phyloP scores from a whole-genome alignment of 2,797 vertebrate species.

The Falco columbarius region DNA sequence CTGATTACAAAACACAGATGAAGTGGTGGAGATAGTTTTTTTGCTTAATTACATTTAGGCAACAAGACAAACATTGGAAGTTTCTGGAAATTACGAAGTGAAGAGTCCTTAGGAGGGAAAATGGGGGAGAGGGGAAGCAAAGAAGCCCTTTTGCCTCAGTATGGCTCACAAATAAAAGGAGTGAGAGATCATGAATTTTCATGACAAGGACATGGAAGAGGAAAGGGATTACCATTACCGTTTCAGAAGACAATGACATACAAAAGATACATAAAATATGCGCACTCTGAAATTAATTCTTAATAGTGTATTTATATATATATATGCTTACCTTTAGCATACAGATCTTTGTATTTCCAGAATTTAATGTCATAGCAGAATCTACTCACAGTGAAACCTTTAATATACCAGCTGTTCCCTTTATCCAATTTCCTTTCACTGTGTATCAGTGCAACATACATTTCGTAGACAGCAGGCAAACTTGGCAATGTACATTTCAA shows the following conservation, averaged over 20 bases:
- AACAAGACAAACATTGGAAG: not conserved
- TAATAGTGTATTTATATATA: not conserved
- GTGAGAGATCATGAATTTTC: not conserved
- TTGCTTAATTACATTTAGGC: not conserved
- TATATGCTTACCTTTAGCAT: not conserved
- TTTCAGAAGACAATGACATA: not conserved
- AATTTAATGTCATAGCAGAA: slow-evolving; percentile 14
- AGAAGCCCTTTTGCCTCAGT: not conserved
- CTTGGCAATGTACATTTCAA: slow-evolving; percentile 18
- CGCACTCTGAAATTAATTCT: not conserved
- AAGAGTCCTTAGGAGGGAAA: not conserved
- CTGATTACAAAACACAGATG: not conserved
- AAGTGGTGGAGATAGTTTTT: not conserved
- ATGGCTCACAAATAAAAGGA: not conserved
- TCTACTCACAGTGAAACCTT: not conserved
- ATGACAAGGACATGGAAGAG: not conserved
- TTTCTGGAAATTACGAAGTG: not conserved
- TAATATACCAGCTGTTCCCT: slow-evolving; percentile 21
- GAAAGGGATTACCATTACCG: not conserved
- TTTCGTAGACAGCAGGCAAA: not conserved
- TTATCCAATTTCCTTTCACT: slow-evolving; percentile 49
- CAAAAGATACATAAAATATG: not conserved
- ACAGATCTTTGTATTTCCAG: not conserved
- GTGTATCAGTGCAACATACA: slow-evolving; percentile 54
- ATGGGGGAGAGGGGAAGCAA: not conserved